Evolutionary conservation across 2,113 vertebrate species (phyloP).

Genomic region (Elaphurus davidianus): DNA sequence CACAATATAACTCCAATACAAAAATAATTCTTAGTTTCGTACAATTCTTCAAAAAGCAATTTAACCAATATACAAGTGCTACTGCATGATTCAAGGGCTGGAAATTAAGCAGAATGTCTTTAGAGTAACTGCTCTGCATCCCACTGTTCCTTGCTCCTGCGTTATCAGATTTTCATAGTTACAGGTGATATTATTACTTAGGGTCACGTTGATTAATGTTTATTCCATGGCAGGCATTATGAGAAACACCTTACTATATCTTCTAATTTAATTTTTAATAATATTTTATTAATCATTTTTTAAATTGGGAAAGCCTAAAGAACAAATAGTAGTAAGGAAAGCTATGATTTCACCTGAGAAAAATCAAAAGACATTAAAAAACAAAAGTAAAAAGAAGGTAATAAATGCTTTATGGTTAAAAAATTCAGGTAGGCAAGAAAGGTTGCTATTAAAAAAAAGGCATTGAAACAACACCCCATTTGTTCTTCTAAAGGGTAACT

Average conservation of each 20-base stretch:
- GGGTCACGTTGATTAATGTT: slow-evolving; percentile 46
- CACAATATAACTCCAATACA: neutral
- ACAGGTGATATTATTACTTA: neutral
- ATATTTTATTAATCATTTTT: slow-evolving; percentile 30
- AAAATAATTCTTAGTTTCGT: slow-evolving; percentile 23
- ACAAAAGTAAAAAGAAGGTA: neutral
- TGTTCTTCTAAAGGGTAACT: neutral
- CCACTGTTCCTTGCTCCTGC: neutral
- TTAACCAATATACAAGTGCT: slow-evolving; percentile 13
- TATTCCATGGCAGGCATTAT: slow-evolving; percentile 43
- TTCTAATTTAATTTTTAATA: slow-evolving; percentile 65
- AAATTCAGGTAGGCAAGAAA: neutral
- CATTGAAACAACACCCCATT: neutral
- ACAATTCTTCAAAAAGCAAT: slow-evolving; percentile 26
- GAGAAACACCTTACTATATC: slow-evolving; percentile 48
- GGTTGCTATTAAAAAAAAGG: neutral
- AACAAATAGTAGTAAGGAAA: slow-evolving; percentile 37
- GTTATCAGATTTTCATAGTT: neutral
- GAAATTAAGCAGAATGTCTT: neutral
- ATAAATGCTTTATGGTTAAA: slow-evolving; percentile 3
- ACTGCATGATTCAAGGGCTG: neutral
- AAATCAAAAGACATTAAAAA: slow-evolving; percentile 9
- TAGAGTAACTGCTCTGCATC: neutral
- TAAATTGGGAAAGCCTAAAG: slow-evolving; percentile 29
- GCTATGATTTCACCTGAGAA: slow-evolving; percentile 10